Base-by-base conservation (phyloP, 2,113 vertebrate genomes). In the Prunella himalayana region DNA sequence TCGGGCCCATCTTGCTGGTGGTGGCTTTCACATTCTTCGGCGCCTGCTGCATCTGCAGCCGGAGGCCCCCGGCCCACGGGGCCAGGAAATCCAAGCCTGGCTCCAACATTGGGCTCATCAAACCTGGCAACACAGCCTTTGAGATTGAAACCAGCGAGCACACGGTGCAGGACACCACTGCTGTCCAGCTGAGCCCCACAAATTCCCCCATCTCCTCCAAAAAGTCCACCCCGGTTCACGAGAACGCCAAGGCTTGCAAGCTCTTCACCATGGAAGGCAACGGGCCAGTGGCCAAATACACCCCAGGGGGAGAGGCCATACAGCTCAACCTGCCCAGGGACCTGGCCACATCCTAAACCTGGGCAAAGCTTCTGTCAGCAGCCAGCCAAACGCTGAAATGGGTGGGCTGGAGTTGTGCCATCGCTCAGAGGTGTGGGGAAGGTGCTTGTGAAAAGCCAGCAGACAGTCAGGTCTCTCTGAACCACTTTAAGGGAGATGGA, bases 141-240 rank as follows among this genome's bases (percentile, higher is more conserved):
- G 99, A 99, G 86, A 99, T 99, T 89, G 99, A 99, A 96, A 99
- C 98, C 33, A 99, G 99, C 3, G 99, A 99, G 88, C 99, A 99
- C 97, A 99, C 99, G 0, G 98, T 99, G 59, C 99, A 99, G 98
- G 99, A 99, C 94, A 99, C 99, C 47, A 99, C 99, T 0, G 99
- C 98, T 0, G 98, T 99, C 61, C 99, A 99, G 97, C 98, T 99
- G 53, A 99, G 99, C 97, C 99, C 99, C 37, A 99, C 98, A 24
- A 98, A 98, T 85, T 99, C 99, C 24, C 98, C 97, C 11, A 88
- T 98, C 63, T 99, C 98, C 86, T 99, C 99, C 0, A 97, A 97
- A 60, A 98, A 89, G 41, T 99, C 98, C 64, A 99, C 99, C 9
- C 98, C 99, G 0, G 91, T 91, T 16, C 85, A 97, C 0, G 97